phyloP scores from a whole-genome alignment of 2,888 invertebrate species.

The Thereva nobilitata region DNA sequence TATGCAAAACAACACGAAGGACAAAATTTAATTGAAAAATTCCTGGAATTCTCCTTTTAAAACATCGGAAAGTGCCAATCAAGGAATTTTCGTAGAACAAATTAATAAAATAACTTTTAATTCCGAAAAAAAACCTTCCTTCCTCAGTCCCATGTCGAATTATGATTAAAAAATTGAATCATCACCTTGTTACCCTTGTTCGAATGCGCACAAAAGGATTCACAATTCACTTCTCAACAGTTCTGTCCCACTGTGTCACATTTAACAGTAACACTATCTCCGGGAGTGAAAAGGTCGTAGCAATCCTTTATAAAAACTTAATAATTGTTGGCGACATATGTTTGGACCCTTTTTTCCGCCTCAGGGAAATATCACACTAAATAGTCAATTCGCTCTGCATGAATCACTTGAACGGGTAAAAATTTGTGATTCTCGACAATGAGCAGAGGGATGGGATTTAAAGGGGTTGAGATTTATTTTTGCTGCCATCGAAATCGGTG shows the following conservation, averaged over 20 bases:
- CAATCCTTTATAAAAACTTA: constrained; percentile 14
- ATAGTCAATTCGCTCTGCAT: constrained; percentile 38
- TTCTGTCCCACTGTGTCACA: constrained; percentile 21
- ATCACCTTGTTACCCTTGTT: constrained; percentile 23
- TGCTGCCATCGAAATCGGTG: constrained; percentile 31
- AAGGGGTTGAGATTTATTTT: constrained; percentile 25
- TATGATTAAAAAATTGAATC: constrained; percentile 27
- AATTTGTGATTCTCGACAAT: constrained; percentile 15
- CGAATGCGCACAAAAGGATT: constrained; percentile 16
- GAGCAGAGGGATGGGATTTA: constrained; percentile 32
- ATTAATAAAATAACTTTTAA: neutral
- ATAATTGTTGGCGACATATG: constrained; percentile 38
- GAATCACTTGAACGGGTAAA: constrained; percentile 41
- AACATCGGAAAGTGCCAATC: neutral
- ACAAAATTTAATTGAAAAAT: constrained; percentile 28
- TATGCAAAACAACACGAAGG: constrained; percentile 10
- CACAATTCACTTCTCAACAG: constrained; percentile 31
- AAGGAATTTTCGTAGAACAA: neutral
- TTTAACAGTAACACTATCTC: constrained; percentile 21
- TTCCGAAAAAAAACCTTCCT: neutral
- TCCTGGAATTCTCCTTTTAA: constrained; percentile 5
- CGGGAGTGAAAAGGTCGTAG: constrained; percentile 15
- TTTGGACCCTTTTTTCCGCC: constrained; percentile 23
- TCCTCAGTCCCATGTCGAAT: constrained; percentile 13
- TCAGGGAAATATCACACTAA: constrained; percentile 23